phyloP scores from a whole-genome alignment of 2,888 invertebrate genomes.

The Andrena trimmerana region DNA sequence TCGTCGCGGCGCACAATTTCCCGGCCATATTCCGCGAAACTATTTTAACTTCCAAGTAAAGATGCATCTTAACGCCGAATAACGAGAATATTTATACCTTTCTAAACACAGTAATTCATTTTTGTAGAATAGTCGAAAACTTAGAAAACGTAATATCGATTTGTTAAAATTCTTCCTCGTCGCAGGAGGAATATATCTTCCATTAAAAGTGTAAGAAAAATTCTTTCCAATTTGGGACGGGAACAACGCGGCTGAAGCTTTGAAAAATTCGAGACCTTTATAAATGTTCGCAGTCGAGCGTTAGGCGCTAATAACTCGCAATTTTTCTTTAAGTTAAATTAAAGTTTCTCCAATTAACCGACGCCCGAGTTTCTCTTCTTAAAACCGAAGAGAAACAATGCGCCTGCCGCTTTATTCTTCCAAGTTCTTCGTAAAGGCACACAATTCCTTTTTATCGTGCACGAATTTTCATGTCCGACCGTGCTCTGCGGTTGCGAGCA shows the following conservation, averaged over 20 bases:
- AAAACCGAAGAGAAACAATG: neutral
- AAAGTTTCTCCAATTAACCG: slow-evolving; percentile 23
- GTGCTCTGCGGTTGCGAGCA: too few relatives aligned
- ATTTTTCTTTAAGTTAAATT: slow-evolving; percentile 3
- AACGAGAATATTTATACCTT: neutral
- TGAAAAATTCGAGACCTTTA: too few relatives aligned
- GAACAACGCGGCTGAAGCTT: too few relatives aligned
- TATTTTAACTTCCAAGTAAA: neutral
- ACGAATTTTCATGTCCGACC: neutral
- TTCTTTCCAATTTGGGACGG: too few relatives aligned
- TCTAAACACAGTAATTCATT: too few relatives aligned
- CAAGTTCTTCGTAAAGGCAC: neutral
- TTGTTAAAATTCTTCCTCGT: too few relatives aligned
- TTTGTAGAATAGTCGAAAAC: too few relatives aligned
- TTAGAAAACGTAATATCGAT: too few relatives aligned
- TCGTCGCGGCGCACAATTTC: slow-evolving; percentile 8
- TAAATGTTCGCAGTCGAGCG: neutral
- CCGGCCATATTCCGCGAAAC: slow-evolving; percentile 3
- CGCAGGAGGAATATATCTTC: too few relatives aligned
- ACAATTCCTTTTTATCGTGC: neutral
- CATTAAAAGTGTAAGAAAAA: too few relatives aligned
- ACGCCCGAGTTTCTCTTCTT: slow-evolving; percentile 3
- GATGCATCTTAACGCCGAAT: neutral
- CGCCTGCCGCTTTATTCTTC: neutral
- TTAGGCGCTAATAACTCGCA: neutral